phyloP scores from a whole-genome alignment of 2,797 vertebrate genomes.

The Atherinosoma microstoma region DNA sequence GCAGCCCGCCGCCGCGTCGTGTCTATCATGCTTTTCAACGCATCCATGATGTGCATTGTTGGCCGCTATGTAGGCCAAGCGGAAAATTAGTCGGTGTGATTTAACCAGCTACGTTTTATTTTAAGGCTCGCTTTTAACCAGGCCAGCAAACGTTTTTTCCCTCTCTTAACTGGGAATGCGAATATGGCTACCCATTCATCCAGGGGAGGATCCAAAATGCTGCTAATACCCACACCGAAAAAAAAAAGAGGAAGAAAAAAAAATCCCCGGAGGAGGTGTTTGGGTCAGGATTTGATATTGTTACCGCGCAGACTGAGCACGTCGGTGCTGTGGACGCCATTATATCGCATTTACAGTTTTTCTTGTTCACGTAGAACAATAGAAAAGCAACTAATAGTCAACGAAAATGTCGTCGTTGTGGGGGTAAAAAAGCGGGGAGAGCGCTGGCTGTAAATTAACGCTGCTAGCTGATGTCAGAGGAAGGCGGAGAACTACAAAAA shows the following conservation, averaged over 20 bases:
- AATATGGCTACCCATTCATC: constrained; percentile 88
- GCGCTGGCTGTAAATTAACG: constrained; percentile 76
- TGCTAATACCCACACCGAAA: constrained; percentile 42
- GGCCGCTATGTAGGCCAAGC: constrained; percentile 53
- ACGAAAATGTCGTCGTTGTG: constrained; percentile 32
- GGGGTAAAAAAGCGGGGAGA: constrained; percentile 23
- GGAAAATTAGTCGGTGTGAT: constrained; percentile 44
- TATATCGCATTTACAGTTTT: background rate
- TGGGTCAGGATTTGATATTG: constrained; percentile 69
- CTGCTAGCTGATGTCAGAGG: constrained; percentile 75
- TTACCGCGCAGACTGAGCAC: constrained; percentile 62
- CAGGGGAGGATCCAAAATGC: constrained; percentile 63
- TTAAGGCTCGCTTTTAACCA: constrained; percentile 8
- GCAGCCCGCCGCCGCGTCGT: constrained; percentile 61
- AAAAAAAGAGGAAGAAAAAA: constrained; percentile 30
- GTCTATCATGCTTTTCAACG: constrained; percentile 28
- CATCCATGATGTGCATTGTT: constrained; percentile 54
- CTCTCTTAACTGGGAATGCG: constrained; percentile 57
- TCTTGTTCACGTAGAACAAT: background rate
- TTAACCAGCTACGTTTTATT: constrained; percentile 34
- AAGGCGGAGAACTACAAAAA: constrained; percentile 70
- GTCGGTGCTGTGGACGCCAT: constrained; percentile 6
- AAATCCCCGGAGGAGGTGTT: constrained; percentile 60
- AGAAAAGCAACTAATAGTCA: background rate
- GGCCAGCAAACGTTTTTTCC: constrained; percentile 39